Conservation (phyloP, 2,888 invertebrate genomes). For the Philopedon plagiatum region DNA sequence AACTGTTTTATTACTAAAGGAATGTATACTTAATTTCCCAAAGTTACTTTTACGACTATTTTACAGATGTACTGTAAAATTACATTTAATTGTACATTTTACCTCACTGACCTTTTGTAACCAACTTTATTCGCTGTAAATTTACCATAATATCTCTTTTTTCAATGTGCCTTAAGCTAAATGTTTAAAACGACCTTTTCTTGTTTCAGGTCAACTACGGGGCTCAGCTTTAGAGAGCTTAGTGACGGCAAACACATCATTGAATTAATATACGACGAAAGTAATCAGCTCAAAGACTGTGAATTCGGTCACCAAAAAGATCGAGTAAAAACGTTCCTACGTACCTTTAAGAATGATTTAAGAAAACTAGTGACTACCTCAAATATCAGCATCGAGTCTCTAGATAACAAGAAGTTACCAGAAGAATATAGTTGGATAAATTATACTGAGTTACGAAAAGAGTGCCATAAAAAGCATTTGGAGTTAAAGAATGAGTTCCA, state of each 20-base stretch:
- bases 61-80: too few relatives aligned
- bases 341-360: slow-evolving; percentile 73
- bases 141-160: too few relatives aligned
- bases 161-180: neutral
- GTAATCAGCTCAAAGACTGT: slow-evolving; percentile 76
- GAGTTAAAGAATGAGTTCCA: slow-evolving; percentile 57
- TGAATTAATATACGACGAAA: slow-evolving; percentile 77
- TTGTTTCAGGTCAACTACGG: slow-evolving; percentile 58
- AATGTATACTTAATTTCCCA: too few relatives aligned
- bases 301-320: slow-evolving; percentile 75
- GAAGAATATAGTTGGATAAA: slow-evolving; percentile 73
- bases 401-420: slow-evolving; percentile 72
- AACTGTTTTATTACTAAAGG: too few relatives aligned
- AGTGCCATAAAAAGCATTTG: slow-evolving; percentile 70
- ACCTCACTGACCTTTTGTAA: too few relatives aligned
- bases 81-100: too few relatives aligned
- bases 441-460: slow-evolving; percentile 72
- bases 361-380: slow-evolving; percentile 62
- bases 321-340: slow-evolving; percentile 73
- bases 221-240: slow-evolving; percentile 76
- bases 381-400: slow-evolving; percentile 73
- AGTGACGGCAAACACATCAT: slow-evolving; percentile 79
- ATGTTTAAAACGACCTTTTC: slow-evolving; percentile 24
- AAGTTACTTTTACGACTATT: too few relatives aligned
- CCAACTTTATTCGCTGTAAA: too few relatives aligned